These are phyloP conservation scores for Myodes glareolus DNA, from an alignment of 2,113 vertebrate species.

Conservation along the genomic window DNA sequence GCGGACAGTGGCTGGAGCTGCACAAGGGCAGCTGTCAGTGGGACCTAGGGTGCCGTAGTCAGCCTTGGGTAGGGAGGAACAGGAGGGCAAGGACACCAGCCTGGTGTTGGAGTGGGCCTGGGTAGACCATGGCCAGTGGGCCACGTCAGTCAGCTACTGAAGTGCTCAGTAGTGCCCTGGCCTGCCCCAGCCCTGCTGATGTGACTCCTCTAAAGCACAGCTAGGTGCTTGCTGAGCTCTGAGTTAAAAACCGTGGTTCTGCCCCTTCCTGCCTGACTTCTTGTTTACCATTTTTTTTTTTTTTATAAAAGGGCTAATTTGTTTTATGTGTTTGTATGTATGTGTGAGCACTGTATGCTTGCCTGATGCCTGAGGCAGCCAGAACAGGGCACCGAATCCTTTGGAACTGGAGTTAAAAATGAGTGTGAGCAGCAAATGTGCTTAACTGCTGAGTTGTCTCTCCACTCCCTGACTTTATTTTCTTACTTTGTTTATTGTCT, in stretches of 20 bases:
- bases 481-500: not conserved
- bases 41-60: fast-evolving
- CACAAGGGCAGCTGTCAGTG: not conserved
- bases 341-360: not conserved
- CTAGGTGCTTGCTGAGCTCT: not conserved
- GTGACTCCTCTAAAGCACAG: fast-evolving
- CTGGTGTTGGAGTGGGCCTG: no score
- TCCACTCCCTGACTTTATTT: not conserved
- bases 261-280: not conserved
- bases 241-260: not conserved
- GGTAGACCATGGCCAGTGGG: not conserved
- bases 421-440: not conserved
- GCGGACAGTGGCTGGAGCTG: not conserved
- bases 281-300: not conserved
- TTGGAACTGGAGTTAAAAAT: not conserved
- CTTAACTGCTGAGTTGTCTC: no score
- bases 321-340: not conserved
- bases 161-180: not conserved
- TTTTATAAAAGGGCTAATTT: not conserved
- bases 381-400: not conserved
- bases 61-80: not conserved
- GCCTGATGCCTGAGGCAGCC: not conserved
- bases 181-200: not conserved
- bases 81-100: fast-evolving
- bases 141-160: not conserved